Conservation (phyloP, 2,888 invertebrate genomes). For the Morpho achilles region DNA sequence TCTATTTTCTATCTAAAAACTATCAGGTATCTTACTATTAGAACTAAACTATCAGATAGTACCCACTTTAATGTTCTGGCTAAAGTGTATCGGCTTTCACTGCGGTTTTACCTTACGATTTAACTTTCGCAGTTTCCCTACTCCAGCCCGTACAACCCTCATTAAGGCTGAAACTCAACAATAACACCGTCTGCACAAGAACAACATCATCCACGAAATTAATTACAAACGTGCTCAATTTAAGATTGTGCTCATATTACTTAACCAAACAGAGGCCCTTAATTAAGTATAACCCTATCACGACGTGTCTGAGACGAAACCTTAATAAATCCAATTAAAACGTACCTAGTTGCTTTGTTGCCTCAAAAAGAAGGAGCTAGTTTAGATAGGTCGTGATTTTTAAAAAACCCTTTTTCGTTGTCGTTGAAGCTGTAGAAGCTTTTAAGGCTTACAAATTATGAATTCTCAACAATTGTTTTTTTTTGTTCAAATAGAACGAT, state of each 20-base stretch:
- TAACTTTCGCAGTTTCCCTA: conserved; percentile 53
- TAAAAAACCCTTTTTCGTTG: too few species aligned
- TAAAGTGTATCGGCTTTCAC: background rate
- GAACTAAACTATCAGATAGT: too few species aligned
- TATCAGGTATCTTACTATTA: too few species aligned
- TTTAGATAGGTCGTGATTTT: background rate
- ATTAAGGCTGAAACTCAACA: conserved; percentile 45
- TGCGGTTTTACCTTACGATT: conserved; percentile 46
- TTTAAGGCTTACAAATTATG: too few species aligned
- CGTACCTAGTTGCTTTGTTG: conserved; percentile 5
- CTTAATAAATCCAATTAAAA: conserved; percentile 21
- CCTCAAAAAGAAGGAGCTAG: background rate
- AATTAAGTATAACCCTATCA: conserved; percentile 11
- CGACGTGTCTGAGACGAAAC: conserved; percentile 14
- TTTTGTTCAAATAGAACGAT: too few species aligned
- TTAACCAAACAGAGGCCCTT: conserved; percentile 13
- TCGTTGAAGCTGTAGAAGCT: too few species aligned
- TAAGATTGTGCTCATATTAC: conserved; percentile 28
- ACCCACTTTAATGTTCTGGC: too few species aligned
- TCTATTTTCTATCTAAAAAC: too few species aligned
- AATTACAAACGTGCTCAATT: conserved; percentile 54
- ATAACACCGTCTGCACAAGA: conserved; percentile 37
- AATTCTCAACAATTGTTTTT: too few species aligned
- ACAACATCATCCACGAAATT: conserved; percentile 44
- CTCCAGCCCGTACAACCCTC: conserved; percentile 44